Conservation (phyloP, 2,888 invertebrate genomes). For the Caenorhabditis afra region DNA sequence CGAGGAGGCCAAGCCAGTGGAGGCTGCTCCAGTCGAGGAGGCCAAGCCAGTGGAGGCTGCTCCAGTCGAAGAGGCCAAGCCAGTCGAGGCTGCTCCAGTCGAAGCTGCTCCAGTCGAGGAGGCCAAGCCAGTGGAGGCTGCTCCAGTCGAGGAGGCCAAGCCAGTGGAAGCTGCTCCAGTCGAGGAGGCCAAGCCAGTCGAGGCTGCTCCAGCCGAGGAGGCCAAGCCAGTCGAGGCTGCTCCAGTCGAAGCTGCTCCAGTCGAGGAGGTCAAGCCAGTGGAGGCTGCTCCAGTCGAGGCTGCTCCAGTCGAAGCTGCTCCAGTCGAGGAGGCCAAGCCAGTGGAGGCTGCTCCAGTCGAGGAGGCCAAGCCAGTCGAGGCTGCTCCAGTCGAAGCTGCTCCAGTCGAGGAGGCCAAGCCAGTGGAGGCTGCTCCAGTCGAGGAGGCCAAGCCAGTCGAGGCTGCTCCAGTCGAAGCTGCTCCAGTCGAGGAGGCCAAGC, state of each 20-base stretch:
- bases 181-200: slow-evolving; percentile 22
- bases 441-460: background rate
- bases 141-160: too few species aligned
- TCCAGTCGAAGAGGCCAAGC: slow-evolving; percentile 27
- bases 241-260: slow-evolving; percentile 3
- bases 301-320: slow-evolving; percentile 8
- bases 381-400: slow-evolving; percentile 10
- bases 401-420: slow-evolving; percentile 3
- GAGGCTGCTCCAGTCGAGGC: slow-evolving; percentile 20
- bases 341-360: slow-evolving; percentile 9
- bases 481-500: slow-evolving; percentile 6
- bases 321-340: slow-evolving; percentile 5
- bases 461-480: slow-evolving; percentile 14
- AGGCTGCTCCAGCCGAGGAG: slow-evolving; percentile 11
- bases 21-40: slow-evolving; percentile 34
- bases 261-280: background rate
- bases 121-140: too few species aligned
- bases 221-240: too few species aligned
- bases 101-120: too few species aligned
- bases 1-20: too few species aligned
- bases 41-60: slow-evolving; percentile 31
- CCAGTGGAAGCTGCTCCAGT: background rate
- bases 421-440: slow-evolving; percentile 11
- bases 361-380: background rate
- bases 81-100: background rate